These are phyloP conservation scores for Petromus typicus DNA, from an alignment of 2,113 vertebrate species.

Conservation along the genomic window DNA sequence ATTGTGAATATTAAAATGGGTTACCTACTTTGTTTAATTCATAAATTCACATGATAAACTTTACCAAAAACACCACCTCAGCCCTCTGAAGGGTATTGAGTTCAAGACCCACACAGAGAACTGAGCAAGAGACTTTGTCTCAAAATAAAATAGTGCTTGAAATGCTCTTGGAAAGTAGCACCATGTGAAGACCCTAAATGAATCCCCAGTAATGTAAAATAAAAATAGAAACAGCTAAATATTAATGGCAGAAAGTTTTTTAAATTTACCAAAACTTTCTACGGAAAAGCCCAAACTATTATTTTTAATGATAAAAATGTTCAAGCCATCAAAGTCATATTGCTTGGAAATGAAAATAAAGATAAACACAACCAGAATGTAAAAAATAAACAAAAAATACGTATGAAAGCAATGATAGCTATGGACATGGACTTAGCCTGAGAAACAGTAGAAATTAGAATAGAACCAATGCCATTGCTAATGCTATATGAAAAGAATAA, in stretches of 20 bases:
- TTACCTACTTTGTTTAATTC: neutral
- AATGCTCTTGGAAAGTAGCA: neutral
- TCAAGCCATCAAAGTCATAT: neutral
- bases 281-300: neutral
- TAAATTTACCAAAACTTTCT: neutral
- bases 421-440: neutral
- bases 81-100: neutral
- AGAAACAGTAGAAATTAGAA: neutral
- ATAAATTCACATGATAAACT: neutral
- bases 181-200: neutral
- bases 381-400: neutral
- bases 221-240: neutral
- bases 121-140: neutral
- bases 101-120: neutral
- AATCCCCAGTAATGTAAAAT: neutral
- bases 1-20: too few relatives aligned
- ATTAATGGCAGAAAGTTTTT: neutral
- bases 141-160: neutral
- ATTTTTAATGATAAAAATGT: neutral
- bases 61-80: neutral
- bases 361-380: neutral
- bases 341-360: conserved; percentile 10
- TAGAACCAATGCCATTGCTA: neutral
- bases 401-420: neutral
- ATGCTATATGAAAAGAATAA: neutral